Evolutionary conservation across 2,113 vertebrate species (phyloP), one percentile per base, ranked within the genome.

Genomic region (Pimephales promelas): DNA sequence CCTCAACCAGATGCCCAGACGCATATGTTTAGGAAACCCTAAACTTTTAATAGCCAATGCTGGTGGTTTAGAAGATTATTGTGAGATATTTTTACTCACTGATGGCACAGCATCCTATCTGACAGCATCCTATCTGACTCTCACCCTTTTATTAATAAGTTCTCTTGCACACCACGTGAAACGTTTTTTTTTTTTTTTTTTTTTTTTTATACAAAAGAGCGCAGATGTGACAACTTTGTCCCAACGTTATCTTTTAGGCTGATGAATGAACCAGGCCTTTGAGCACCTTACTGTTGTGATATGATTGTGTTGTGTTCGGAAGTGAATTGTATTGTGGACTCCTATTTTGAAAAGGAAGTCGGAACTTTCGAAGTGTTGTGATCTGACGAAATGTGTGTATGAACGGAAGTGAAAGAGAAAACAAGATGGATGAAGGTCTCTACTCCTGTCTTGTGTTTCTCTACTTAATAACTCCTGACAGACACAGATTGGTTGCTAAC

Each of bases 11-110:
- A 92, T 90, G 89, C 89, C 88, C 78, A 84, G 85, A 84, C 76
- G 86, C 87, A 88, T n/a, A n/a, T n/a, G n/a, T 92, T 93, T 92
- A 94, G 28, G 80, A 82, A 86, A 90, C 90, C 89, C 86, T 89
- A 85, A 72, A 34, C 40, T 90, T 92, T 93, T 94, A 94, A 94
- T 92, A 88, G 91, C 84, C 87, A 84, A 87, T 84, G 68, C 86
- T 83, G 89, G 90, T 86, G 70, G 47, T 88, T 87, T 45, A 88
- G 74, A 88, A 82, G 81, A 72, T 61, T 73, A 86, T 79, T 85
- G 88, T 88, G 86, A 86, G 70, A 59, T 88, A 87, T 90, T 89
- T 92, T 92, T 93, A 92, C 91, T 91, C 87, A 87, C 89, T 90
- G 81, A 92, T 89, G 83, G 86, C 89, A 90, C 82, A 81, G 89